A percentile compares a stretch with the other conserved stretches of the same genome.
These are phyloP conservation scores for Diplazon laetatorius DNA, from an alignment of 2,888 invertebrate genomes.

Conservation along the genomic window DNA sequence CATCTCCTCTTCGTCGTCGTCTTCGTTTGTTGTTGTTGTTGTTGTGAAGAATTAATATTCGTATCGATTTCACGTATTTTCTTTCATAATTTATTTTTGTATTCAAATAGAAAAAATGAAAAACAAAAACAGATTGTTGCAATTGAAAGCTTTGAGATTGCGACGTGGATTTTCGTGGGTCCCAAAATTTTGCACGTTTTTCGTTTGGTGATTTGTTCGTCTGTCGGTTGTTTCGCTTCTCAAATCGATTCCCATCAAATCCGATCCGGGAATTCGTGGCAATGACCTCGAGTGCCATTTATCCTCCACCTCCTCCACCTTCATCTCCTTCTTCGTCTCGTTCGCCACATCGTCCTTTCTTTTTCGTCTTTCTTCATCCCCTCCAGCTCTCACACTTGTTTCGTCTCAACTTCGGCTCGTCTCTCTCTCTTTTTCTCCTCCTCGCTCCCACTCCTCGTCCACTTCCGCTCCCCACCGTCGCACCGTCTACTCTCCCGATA, in stretches of 20 bases:
- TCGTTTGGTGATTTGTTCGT: slow-evolving; percentile 14
- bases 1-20: too few species aligned
- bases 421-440: slow-evolving; percentile 17
- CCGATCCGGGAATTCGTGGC: slow-evolving; percentile 78
- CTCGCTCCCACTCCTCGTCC: neutral
- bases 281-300: slow-evolving; percentile 82
- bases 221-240: slow-evolving; percentile 64
- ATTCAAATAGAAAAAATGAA: too few species aligned
- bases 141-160: neutral
- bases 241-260: slow-evolving; percentile 76
- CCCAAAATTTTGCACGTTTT: slow-evolving; percentile 1
- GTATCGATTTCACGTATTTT: too few species aligned
- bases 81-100: too few species aligned
- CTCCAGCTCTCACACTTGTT: slow-evolving; percentile 41
- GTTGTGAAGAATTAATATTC: too few species aligned
- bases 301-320: slow-evolving; percentile 70
- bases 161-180: slow-evolving; percentile 1
- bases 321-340: slow-evolving; percentile 49
- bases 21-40: too few species aligned
- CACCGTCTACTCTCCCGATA: neutral
- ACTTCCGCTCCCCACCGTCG: too few species aligned
- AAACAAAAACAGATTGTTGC: too few species aligned
- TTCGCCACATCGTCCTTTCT: slow-evolving; percentile 38
- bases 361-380: slow-evolving; percentile 30
- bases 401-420: slow-evolving; percentile 28